Conservation (phyloP, 2,113 vertebrate genomes). For the Pseudolaguvia tuberculata region DNA sequence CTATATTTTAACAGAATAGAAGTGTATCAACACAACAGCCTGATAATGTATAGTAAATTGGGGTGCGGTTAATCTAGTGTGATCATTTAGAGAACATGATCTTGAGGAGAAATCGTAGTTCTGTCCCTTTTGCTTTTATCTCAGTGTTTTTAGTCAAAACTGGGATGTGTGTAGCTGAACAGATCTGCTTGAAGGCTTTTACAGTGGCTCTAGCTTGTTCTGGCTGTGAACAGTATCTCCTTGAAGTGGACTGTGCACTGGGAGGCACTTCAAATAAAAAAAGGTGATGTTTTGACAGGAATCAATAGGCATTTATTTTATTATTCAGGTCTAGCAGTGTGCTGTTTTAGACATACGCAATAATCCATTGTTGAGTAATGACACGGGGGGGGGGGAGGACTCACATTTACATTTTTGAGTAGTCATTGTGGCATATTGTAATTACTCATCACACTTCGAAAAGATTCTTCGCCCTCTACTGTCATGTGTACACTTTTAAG, state of each 20-base stretch:
- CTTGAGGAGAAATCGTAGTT: no score
- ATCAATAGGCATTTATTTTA: neutral
- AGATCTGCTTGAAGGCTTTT: neutral
- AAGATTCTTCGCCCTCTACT: neutral
- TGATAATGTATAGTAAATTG: no score
- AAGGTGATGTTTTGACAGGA: neutral
- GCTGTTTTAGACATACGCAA: neutral
- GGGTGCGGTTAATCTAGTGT: no score
- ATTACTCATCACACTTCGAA: neutral
- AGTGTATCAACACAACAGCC: no score
- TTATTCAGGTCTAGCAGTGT: neutral
- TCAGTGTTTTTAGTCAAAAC: neutral
- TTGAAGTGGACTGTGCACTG: neutral
- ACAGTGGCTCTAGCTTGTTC: neutral
- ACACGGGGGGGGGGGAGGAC: neutral
- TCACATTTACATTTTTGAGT: no score
- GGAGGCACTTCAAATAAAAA: no score
- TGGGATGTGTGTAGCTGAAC: slow-evolving; percentile 3
- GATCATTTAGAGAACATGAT: no score
- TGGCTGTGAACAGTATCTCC: no score
- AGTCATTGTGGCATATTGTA: neutral
- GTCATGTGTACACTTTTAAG: neutral
- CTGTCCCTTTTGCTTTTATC: no score
- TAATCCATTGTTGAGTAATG: neutral
- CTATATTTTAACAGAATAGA: no score